These are phyloP conservation scores for Gandaritis pyraliata DNA, from an alignment of 2,888 invertebrate species.

Conservation along the genomic window DNA sequence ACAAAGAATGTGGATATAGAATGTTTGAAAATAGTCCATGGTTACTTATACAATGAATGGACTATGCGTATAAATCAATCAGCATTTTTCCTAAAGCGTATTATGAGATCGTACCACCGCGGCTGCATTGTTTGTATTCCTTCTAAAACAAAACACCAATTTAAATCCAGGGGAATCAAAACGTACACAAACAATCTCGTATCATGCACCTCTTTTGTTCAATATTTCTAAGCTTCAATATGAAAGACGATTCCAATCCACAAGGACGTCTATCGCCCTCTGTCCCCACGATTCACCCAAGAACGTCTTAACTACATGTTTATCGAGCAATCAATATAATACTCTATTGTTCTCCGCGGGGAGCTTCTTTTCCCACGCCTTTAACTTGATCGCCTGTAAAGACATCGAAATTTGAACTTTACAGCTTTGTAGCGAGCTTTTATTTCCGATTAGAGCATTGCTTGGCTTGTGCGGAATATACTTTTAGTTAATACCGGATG, in stretches of 20 bases:
- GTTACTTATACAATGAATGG: neutral
- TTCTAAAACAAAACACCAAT: conserved; percentile 32
- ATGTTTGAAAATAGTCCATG: neutral
- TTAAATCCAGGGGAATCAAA: conserved; percentile 41
- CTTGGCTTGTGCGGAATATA: conserved; percentile 54
- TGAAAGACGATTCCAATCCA: conserved; percentile 63
- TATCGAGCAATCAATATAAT: conserved; percentile 54
- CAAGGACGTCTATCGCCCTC: conserved; percentile 56
- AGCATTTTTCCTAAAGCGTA: conserved; percentile 4
- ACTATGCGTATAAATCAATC: neutral
- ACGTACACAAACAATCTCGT: conserved; percentile 48
- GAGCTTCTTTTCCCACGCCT: conserved; percentile 48
- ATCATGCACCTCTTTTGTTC: conserved; percentile 52
- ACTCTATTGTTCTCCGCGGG: conserved; percentile 53
- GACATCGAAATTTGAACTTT: conserved; percentile 63
- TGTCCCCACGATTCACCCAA: conserved; percentile 34
- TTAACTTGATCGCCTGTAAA: conserved; percentile 47
- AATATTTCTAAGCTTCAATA: conserved; percentile 64
- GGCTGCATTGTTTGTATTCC: conserved; percentile 23
- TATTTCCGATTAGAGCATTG: conserved; percentile 52
- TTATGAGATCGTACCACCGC: conserved; percentile 12
- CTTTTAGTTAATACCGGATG: conserved; percentile 62
- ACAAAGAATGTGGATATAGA: conserved; percentile 16
- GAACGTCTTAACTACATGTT: conserved; percentile 54
- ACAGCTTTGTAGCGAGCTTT: conserved; percentile 51